These are phyloP conservation scores for Argynnis bischoffii DNA, from an alignment of 2,888 invertebrate genomes.

Conservation along the genomic window DNA sequence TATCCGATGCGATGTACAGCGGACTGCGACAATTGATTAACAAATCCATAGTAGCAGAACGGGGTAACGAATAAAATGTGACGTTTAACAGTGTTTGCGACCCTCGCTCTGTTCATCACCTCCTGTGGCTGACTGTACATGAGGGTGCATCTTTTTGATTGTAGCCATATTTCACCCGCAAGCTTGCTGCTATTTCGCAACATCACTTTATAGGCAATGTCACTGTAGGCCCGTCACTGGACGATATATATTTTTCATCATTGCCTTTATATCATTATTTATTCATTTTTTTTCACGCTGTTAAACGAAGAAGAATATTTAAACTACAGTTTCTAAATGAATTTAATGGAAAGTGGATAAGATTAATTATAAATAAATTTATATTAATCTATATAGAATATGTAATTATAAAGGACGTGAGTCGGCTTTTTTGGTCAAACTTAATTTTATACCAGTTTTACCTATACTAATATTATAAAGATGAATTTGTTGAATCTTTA, in stretches of 20 bases:
- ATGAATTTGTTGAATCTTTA: too few species aligned
- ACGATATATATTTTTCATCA: constrained; percentile 4
- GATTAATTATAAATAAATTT: too few species aligned
- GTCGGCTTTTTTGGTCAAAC: too few species aligned
- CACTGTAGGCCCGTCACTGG: constrained; percentile 6
- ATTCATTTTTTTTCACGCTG: background rate
- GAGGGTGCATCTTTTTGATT: constrained; percentile 55
- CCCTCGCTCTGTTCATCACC: constrained; percentile 1
- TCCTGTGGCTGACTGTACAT: constrained; percentile 34
- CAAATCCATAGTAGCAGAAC: constrained; percentile 11
- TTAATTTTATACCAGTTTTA: too few species aligned
- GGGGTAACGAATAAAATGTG: constrained; percentile 16
- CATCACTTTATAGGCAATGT: constrained; percentile 22
- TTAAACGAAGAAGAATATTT: background rate
- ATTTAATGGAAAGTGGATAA: too few species aligned
- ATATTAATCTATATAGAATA: too few species aligned
- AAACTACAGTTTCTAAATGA: too few species aligned
- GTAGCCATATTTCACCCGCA: constrained; percentile 55
- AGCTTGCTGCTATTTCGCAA: constrained; percentile 18
- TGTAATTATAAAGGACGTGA: too few species aligned
- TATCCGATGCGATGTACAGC: constrained; percentile 49
- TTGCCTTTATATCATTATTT: background rate
- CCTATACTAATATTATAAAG: background rate
- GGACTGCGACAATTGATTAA: constrained; percentile 24
- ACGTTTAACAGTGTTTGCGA: constrained; percentile 18